Base-by-base conservation (phyloP, 2,113 vertebrate species). In the Chaenocephalus aceratus region DNA sequence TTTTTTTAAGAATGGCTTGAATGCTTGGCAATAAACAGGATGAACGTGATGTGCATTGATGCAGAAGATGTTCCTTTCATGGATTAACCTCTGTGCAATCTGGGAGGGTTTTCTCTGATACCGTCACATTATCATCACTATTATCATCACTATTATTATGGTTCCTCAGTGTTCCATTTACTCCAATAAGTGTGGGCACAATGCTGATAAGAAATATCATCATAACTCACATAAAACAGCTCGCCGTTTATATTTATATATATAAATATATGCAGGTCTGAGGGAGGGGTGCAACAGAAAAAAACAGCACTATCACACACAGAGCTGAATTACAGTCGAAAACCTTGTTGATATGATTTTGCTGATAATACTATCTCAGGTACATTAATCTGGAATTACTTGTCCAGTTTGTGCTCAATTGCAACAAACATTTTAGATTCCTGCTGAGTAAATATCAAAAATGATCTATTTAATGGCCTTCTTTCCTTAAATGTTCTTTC, bases 361-460 rank as follows among this genome's bases (percentile, higher is more conserved):
- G 69, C 60, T 63, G 49, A 85, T 80, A 62, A 73, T 63, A 72
- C 79, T 84, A 62, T 80, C 76, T 86, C 72, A 79, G 64, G 60
- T 84, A 59, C 80, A 82, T 75, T 70, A 80, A 54, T 73, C 77
- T 80, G 71, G 45, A 84, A 59, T 74, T 79, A 89, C 69, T 80
- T 86, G 78, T 89, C 87, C 90, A 78, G 80, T 86, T 84, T 91
- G 82, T 82, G 89, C 92, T 93, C 93, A 93, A 93, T 93, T 93
- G 92, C 93, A 93, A 91, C 92, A 94, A 93, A 93, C 93, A 94
- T 93, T 89, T 88, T 72, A 69, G 11, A 8, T 72, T 71, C 56
- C 12, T 56, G 14, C 60, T 80, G 76, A 30, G 79, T 77, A 30
- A 75, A 77, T 58, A 67, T 26, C 56, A 51, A 23, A 49, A 10